Evolutionary conservation across 1,140 invertebrate species (phyloP).

Genomic region (Mya arenaria): DNA sequence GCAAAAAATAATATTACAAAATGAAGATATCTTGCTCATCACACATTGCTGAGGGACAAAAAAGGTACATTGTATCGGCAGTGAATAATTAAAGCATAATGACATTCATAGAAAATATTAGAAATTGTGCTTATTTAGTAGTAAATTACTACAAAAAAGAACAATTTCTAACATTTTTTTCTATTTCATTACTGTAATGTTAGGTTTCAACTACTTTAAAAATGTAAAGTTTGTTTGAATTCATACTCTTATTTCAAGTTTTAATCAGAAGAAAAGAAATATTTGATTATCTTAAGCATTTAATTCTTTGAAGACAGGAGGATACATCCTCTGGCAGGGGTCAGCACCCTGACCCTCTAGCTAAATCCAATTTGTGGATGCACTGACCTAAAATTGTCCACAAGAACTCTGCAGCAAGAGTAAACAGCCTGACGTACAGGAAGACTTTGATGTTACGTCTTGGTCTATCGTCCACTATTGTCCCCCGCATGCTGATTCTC

Average conservation of each 20-base stretch:
- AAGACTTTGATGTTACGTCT: constrained; percentile 7
- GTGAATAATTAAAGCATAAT: not conserved
- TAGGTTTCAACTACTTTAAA: not conserved
- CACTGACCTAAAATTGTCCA: constrained; percentile 40
- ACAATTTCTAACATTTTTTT: too few relatives aligned
- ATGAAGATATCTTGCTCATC: not conserved
- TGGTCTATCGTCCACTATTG: constrained; percentile 26
- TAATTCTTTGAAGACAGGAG: not conserved
- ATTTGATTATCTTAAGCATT: not conserved
- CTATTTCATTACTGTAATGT: too few relatives aligned
- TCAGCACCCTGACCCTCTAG: not conserved
- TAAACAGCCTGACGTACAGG: not conserved
- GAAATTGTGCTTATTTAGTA: not conserved
- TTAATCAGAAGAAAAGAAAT: not conserved
- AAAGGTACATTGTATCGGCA: not conserved
- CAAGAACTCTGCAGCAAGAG: constrained; percentile 3
- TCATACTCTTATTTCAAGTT: not conserved
- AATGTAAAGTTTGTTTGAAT: not conserved
- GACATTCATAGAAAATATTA: not conserved
- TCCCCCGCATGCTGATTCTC: constrained; percentile 32
- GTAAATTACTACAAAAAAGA: not conserved
- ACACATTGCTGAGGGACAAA: not conserved
- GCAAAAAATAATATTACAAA: not conserved
- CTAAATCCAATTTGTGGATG: not conserved
- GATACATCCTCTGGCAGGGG: not conserved